Base-by-base conservation (phyloP, 2,113 vertebrate species). In the Aspiorhynchus laticeps region DNA sequence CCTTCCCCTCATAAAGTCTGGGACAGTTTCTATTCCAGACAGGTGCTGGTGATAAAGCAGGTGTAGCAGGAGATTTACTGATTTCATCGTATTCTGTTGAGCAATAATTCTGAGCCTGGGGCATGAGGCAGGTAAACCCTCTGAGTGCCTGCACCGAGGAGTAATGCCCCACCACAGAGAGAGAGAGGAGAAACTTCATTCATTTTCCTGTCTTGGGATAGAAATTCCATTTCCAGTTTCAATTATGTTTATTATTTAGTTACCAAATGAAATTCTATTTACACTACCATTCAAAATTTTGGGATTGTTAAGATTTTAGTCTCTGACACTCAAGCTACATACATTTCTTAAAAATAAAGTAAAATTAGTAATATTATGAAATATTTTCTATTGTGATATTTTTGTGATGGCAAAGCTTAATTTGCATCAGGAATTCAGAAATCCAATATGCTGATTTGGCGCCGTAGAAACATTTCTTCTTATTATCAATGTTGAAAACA, bases 11-110 rank as follows among this genome's bases (percentile, higher is more conserved):
- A 53, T 63, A 36, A 73, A 51, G 65, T 76, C 14, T 43, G 26
- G 71, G 76, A 56, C 80, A 83, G 75, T 81, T 77, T 75, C 41
- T 87, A 69, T 86, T 53, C 33, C 46, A 80, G 80, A 80, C 90
- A 90, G 90, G 89, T 90, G 87, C 80, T 87, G 85, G 85, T n/a
- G 86, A 78, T 79, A 28, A 69, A 85, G 90, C 88, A 91, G 90
- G 90, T 91, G 89, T 85, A 87, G 76, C 48, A 65, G 74, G 78
- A 87, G 89, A 89, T 89, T 88, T 88, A 91, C 89, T 89, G 88
- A 91, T 90, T 87, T 73, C 88, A 87, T 80, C 69, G 78, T 75
- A 83, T 85, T 85, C 83, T 83, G 88, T 87, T 89, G 80, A 82
- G 86, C 84, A 87, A 81, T 86, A 83, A 81, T 84, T 86, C 81